Conservation (phyloP, 2,113 vertebrate species). For the Xiphophorus maculatus region DNA sequence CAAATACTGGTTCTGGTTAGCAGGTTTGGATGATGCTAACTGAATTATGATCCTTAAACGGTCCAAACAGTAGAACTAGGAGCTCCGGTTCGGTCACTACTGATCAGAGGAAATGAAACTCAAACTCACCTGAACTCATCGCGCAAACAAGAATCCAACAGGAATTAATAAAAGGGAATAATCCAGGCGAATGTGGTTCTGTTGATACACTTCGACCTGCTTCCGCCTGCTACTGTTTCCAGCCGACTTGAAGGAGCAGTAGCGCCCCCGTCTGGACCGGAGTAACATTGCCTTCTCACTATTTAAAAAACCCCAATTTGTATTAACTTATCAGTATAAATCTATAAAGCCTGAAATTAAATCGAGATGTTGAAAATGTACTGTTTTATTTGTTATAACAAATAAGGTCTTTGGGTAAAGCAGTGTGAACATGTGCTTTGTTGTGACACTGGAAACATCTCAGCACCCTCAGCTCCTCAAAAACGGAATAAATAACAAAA, state of each 20-base stretch:
- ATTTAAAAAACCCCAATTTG: too few relatives aligned
- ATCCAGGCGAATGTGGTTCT: not conserved
- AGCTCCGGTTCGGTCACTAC: not conserved
- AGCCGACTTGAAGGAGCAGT: not conserved
- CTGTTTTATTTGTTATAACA: too few relatives aligned
- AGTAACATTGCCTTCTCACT: not conserved
- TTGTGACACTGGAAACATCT: too few relatives aligned
- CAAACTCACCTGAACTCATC: conserved; percentile 12
- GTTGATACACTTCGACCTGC: not conserved
- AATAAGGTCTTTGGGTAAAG: too few relatives aligned
- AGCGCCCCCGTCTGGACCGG: not conserved
- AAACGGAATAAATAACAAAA: too few relatives aligned
- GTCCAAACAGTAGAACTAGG: not conserved
- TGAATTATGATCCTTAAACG: too few relatives aligned
- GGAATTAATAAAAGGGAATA: not conserved
- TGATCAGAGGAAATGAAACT: not conserved
- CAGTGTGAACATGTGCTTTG: too few relatives aligned
- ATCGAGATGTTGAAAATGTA: too few relatives aligned
- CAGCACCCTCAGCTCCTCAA: too few relatives aligned
- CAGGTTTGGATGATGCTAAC: not conserved
- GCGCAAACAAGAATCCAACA: not conserved
- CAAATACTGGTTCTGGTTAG: not conserved
- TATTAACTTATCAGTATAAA: too few relatives aligned
- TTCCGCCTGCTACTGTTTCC: not conserved
- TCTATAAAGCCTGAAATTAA: too few relatives aligned